phyloP scores from a whole-genome alignment of 2,113 vertebrate species.

The Catharus minimus region DNA sequence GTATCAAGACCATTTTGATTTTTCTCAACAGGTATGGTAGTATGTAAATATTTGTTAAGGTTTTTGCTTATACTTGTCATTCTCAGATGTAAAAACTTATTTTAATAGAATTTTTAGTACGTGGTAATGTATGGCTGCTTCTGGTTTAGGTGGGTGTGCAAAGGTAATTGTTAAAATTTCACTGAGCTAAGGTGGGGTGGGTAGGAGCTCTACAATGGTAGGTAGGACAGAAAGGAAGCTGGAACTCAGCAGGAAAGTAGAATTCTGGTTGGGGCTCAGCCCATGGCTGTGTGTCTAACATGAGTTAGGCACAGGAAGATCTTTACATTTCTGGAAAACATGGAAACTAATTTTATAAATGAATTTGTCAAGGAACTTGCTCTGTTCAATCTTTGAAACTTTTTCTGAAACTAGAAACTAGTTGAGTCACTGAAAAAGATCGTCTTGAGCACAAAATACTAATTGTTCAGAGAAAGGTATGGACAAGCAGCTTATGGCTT shows the following conservation, averaged over 20 bases:
- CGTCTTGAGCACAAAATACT: not conserved
- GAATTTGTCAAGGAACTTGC: not conserved
- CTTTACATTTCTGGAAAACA: not conserved
- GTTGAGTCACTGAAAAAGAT: not conserved
- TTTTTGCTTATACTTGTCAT: not conserved
- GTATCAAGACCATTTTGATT: not conserved
- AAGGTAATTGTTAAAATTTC: not conserved
- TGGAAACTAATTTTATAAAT: not conserved
- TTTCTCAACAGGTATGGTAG: not conserved
- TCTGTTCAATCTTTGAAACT: not conserved
- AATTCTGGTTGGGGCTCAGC: not conserved
- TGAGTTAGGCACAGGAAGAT: not conserved
- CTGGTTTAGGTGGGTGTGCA: not conserved
- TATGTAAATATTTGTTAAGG: not conserved
- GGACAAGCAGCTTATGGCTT: not conserved
- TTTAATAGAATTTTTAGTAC: not conserved
- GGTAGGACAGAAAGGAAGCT: not conserved
- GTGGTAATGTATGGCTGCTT: not conserved
- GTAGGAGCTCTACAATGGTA: accelerated
- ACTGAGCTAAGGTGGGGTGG: not conserved
- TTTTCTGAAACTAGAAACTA: not conserved
- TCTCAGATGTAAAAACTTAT: not conserved
- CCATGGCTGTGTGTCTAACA: not conserved
- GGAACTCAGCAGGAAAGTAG: not conserved
- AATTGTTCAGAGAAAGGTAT: not conserved